Base-by-base conservation (phyloP, 2,888 invertebrate species). In the Spodoptera littoralis region DNA sequence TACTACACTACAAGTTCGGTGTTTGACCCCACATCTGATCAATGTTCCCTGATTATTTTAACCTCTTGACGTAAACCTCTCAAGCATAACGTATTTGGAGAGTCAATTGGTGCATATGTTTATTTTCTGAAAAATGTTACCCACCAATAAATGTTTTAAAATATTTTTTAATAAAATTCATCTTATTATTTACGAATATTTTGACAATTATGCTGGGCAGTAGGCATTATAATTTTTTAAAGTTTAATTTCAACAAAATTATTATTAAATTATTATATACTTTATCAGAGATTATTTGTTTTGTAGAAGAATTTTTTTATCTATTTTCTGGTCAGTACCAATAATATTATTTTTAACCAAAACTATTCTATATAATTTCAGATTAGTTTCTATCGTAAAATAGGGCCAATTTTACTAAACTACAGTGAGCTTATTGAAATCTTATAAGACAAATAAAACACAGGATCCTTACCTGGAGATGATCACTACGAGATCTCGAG, bases 401-500 rank as follows among this genome's bases (percentile, higher is more conserved):
- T 50, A 30, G 56, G 24, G 6, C 18, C 18, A 55, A 47, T 54
- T 22, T 54, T 27, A 46, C 36, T 41, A n/a, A 57, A 11, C 11
- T n/a, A 60, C 11, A 50, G 36, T 36, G 9, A 36, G 2, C 9
- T 36, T 36, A 44, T 47, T n/a, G 30, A 11, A 59, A 30, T 67
- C 48, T 30, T 57, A 60, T n/a, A 12, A 54, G 42, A 44, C 1
- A 41, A 62, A 63, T 56, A 51, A 60, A 1, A 46, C 51, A 52
- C 18, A 42, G 59, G 36, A 60, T 65, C 47, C 87, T 88, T 71
- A 95, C 96, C 95, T 96, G 96, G 77, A 96, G 95, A 88, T 97
- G 97, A 77, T 97, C 97, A 90, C 96, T 97, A 95, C 96, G 96
- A 92, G 89, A 93, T 95, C 90, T 85, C 54, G 88, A 50, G 0